Evolutionary conservation across 2,113 vertebrate genomes (phyloP).

Genomic region (Girardinichthys multiradiatus): DNA sequence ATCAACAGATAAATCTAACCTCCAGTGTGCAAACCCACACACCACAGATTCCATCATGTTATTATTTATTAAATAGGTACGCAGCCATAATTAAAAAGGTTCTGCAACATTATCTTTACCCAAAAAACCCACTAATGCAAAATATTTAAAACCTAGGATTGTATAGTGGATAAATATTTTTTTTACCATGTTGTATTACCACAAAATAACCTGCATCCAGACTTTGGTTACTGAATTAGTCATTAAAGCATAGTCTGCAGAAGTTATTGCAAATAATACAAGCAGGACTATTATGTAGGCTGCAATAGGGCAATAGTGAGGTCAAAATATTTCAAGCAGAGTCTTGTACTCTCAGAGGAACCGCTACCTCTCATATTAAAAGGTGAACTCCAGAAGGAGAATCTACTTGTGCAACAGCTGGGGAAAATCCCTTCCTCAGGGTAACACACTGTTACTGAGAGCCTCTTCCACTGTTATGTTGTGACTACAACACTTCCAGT

Average conservation of each 20-base stretch:
- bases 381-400: constrained; percentile 17
- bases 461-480: neutral
- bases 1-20: neutral
- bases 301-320: constrained; percentile 16
- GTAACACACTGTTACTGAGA: constrained; percentile 10
- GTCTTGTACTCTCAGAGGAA: constrained; percentile 9
- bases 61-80: neutral
- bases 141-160: too few relatives aligned
- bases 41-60: neutral
- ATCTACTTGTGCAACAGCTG: constrained; percentile 1
- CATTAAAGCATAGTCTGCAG: neutral
- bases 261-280: neutral
- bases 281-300: neutral
- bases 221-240: neutral
- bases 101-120: neutral
- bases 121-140: too few relatives aligned
- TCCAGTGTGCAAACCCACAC: neutral
- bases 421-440: constrained; percentile 11
- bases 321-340: constrained; percentile 3
- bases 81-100: neutral
- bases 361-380: constrained; percentile 4
- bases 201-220: neutral
- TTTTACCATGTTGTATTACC: too few relatives aligned
- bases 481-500: constrained; percentile 6
- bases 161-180: neutral